Conservation (phyloP, 1,140 invertebrate species). For the Choristoneura fumiferana region DNA sequence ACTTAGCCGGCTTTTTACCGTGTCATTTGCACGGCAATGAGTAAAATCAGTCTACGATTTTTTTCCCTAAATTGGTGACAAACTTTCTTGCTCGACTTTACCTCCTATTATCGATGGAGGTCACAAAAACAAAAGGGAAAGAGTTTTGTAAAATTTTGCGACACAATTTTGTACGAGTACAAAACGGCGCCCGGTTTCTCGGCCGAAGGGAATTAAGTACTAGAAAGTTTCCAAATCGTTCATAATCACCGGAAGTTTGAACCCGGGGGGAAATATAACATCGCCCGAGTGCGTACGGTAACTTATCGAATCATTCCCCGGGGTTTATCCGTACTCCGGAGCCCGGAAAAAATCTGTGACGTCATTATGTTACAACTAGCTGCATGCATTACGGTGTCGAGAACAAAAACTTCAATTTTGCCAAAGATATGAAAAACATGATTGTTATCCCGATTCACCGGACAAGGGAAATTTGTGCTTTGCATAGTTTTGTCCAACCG, state of each 20-base stretch:
- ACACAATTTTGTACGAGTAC: neutral
- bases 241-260: constrained; percentile 10
- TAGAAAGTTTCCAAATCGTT: constrained; percentile 2
- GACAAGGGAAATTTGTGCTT: neutral
- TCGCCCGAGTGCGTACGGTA: neutral
- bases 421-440: constrained; percentile 1
- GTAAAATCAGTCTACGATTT: no score
- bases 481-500: neutral
- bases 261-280: neutral
- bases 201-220: constrained; percentile 6
- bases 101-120: no score
- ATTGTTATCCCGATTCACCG: neutral
- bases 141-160: neutral
- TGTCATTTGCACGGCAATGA: no score
- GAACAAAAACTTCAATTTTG: neutral
- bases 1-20: no score
- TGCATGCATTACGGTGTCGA: neutral
- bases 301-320: constrained; percentile 4
- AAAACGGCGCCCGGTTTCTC: neutral
- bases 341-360: neutral
- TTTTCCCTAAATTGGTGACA: no score
- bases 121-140: no score
- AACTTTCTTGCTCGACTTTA: no score
- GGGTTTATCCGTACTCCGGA: neutral
- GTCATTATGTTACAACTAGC: constrained; percentile 4